phyloP scores from a whole-genome alignment of 2,888 invertebrate species.

The Belgica antarctica region DNA sequence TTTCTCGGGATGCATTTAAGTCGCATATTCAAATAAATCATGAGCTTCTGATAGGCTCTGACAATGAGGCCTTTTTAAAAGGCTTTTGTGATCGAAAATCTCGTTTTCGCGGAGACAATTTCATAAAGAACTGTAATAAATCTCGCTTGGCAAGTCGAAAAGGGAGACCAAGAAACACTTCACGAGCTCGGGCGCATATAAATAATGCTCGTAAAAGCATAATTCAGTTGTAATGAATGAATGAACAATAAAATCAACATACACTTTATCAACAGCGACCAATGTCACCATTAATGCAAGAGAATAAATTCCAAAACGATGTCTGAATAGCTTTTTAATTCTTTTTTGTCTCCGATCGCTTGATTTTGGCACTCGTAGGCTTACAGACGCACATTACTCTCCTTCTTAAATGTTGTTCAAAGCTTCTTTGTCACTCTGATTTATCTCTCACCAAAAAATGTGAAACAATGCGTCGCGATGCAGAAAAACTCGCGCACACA shows the following conservation, averaged over 20 bases:
- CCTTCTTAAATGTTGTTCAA: too few species aligned
- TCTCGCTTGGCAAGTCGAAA: neutral
- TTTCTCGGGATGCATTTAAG: slow-evolving; percentile 6
- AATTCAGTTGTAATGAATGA: slow-evolving; percentile 43
- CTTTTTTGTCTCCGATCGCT: slow-evolving; percentile 14
- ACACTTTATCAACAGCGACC: neutral
- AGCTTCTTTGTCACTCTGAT: slow-evolving; percentile 27
- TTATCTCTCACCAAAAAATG: slow-evolving; percentile 8
- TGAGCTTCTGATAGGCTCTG: slow-evolving; percentile 11
- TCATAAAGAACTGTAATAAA: slow-evolving; percentile 5
- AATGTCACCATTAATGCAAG: neutral
- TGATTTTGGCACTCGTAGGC: neutral
- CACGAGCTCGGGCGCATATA: slow-evolving; percentile 22
- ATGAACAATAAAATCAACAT: slow-evolving; percentile 38
- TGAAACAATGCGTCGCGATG: neutral
- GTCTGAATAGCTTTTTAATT: slow-evolving; percentile 23
- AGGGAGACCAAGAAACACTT: slow-evolving; percentile 3
- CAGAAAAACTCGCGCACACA: neutral
- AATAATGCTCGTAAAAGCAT: slow-evolving; percentile 37
- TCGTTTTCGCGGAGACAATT: slow-evolving; percentile 15
- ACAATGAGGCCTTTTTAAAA: too few species aligned
- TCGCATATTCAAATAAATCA: slow-evolving; percentile 6
- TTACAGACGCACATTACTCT: neutral
- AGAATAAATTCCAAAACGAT: neutral
- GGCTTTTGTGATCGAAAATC: slow-evolving; percentile 4